A percentile compares a stretch with the other conserved stretches of the same genome.
These are phyloP conservation scores for Rhorus exstirpatorius DNA, from an alignment of 2,888 invertebrate genomes.

Conservation along the genomic window DNA sequence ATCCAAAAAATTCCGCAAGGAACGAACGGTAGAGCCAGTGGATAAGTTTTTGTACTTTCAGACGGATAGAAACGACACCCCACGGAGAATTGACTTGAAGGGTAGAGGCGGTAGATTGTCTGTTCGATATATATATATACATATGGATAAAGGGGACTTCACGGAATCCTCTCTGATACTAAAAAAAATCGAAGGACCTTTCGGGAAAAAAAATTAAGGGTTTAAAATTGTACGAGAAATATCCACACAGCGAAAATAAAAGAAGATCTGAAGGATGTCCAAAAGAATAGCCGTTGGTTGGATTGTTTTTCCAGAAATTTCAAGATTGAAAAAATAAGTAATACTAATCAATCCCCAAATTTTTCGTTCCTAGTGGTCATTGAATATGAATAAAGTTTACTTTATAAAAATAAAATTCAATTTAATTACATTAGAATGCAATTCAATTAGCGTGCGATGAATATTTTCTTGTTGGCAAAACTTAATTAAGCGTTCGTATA, in stretches of 20 bases:
- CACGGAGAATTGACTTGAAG: neutral
- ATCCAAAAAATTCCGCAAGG: constrained; percentile 53
- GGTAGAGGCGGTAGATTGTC: constrained; percentile 28
- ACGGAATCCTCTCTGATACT: constrained; percentile 11
- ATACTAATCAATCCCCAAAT: too few species aligned
- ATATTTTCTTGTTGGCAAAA: too few species aligned
- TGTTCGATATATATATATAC: neutral
- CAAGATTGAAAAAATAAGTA: too few species aligned
- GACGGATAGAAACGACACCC: constrained; percentile 17
- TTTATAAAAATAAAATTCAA: too few species aligned
- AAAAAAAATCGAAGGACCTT: constrained; percentile 7
- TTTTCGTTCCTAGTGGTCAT: too few species aligned
- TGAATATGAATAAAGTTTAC: too few species aligned
- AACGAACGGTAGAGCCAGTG: neutral
- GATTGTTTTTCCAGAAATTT: too few species aligned
- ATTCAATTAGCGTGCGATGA: too few species aligned
- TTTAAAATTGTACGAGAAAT: neutral
- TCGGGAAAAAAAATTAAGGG: neutral
- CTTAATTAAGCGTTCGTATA: too few species aligned
- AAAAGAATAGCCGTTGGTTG: too few species aligned
- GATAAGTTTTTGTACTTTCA: constrained; percentile 21
- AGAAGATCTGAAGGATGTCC: neutral
- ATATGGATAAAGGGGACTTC: constrained; percentile 2
- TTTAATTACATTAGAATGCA: too few species aligned
- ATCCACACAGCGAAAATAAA: neutral